Evolutionary conservation across 2,888 invertebrate genomes (phyloP).

Genomic region (Ethmia dodecea): DNA sequence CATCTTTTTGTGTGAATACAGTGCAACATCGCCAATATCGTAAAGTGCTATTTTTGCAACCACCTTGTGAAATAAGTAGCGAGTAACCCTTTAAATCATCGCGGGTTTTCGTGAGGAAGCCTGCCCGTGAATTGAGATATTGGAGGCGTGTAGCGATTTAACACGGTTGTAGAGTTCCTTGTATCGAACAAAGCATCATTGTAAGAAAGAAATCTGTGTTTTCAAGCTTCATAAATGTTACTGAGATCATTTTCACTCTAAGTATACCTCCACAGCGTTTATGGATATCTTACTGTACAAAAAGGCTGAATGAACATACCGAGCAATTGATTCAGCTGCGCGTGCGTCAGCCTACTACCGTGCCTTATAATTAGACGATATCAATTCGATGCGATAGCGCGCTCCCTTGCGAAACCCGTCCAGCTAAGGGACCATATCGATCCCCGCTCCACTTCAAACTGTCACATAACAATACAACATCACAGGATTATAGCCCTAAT

Average conservation of each 20-base stretch:
- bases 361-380: constrained; percentile 74
- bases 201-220: no score
- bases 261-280: no score
- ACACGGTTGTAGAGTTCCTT: no score
- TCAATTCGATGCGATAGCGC: constrained; percentile 70
- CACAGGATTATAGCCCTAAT: constrained; percentile 17
- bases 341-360: constrained; percentile 39
- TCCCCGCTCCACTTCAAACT: constrained; percentile 22
- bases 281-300: no score
- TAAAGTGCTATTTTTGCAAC: constrained; percentile 7
- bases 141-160: no score
- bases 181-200: no score
- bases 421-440: constrained; percentile 60
- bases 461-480: constrained; percentile 12
- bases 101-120: no score
- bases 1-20: constrained; percentile 17
- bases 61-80: constrained; percentile 3
- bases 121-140: no score
- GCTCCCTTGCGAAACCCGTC: constrained; percentile 67
- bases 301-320: constrained; percentile 26
- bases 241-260: no score
- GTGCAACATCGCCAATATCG: constrained; percentile 10
- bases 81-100: no score
- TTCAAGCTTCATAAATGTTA: no score
- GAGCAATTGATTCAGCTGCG: constrained; percentile 35